Conservation (phyloP, 1,140 invertebrate genomes). For the Tetraneura akinire region DNA sequence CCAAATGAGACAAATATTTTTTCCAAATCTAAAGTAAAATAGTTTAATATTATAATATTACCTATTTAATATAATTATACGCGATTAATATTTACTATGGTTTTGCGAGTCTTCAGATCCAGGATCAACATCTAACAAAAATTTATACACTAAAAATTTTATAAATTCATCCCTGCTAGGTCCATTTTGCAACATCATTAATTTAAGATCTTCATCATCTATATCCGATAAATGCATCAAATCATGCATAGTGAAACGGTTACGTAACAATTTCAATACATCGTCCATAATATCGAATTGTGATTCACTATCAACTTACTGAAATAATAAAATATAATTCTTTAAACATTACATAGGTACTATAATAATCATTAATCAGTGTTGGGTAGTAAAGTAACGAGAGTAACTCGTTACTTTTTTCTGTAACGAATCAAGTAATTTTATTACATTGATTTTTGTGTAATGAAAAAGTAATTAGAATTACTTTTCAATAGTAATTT, state of each 20-base stretch:
- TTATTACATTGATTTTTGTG: too few species aligned
- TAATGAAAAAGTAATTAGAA: too few species aligned
- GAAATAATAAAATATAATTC: background rate
- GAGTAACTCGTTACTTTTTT: too few species aligned
- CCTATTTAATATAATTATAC: background rate
- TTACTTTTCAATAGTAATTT: too few species aligned
- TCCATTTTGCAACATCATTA: slow-evolving; percentile 30
- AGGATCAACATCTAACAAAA: slow-evolving; percentile 1
- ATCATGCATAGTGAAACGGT: background rate
- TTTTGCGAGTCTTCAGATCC: background rate
- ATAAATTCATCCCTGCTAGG: slow-evolving; percentile 26
- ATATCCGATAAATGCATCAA: slow-evolving; percentile 15
- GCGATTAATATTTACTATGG: background rate
- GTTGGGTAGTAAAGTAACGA: too few species aligned
- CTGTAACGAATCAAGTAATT: too few species aligned
- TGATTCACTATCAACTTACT: background rate
- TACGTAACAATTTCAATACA: slow-evolving; percentile 27
- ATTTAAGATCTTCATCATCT: slow-evolving; percentile 13
- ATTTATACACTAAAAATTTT: slow-evolving; percentile 12
- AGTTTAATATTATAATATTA: background rate
- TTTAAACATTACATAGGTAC: too few species aligned
- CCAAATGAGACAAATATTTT: slow-evolving; percentile 35
- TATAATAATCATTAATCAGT: too few species aligned
- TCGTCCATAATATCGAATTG: background rate
- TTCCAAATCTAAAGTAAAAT: slow-evolving; percentile 25